phyloP scores from a whole-genome alignment of 2,888 invertebrate species.

The Dastarcus helophoroides region DNA sequence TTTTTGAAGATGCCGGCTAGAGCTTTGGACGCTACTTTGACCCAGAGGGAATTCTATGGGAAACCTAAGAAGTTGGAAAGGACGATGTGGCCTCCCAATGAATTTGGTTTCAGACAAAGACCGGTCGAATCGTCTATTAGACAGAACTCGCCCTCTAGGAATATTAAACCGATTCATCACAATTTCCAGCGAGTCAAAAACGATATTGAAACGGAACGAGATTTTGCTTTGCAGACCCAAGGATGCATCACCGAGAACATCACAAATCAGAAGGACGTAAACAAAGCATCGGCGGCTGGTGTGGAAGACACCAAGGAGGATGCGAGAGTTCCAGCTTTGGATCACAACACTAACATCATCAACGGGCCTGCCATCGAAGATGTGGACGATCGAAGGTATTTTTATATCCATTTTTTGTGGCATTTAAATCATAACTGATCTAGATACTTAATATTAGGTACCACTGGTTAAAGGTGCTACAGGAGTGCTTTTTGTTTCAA shows the following conservation, averaged over 20 bases:
- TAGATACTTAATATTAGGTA: too few species aligned
- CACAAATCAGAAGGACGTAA: background rate
- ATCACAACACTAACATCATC: too few species aligned
- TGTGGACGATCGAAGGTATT: slow-evolving; percentile 9
- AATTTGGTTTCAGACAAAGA: too few species aligned
- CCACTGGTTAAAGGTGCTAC: too few species aligned
- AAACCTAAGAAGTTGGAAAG: slow-evolving; percentile 65
- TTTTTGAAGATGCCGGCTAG: slow-evolving; percentile 59
- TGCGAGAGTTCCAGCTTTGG: background rate
- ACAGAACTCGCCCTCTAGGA: slow-evolving; percentile 39
- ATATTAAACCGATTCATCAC: slow-evolving; percentile 37
- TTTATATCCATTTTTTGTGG: slow-evolving; percentile 2
- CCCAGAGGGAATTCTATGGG: slow-evolving; percentile 65
- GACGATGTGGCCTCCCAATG: slow-evolving; percentile 60
- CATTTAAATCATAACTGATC: too few species aligned
- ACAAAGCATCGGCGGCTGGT: background rate
- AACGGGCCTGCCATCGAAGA: slow-evolving; percentile 5
- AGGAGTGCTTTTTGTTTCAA: too few species aligned
- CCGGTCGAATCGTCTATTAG: slow-evolving; percentile 15
- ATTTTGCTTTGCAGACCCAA: slow-evolving; percentile 16
- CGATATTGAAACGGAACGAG: slow-evolving; percentile 37
- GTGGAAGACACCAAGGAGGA: slow-evolving; percentile 6
- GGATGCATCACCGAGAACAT: background rate
- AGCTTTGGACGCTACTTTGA: slow-evolving; percentile 28
- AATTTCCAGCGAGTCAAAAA: slow-evolving; percentile 39